Evolutionary conservation across 2,797 vertebrate genomes (phyloP), one percentile per base, ranked within the genome.

Genomic region (Halcyon badia): DNA sequence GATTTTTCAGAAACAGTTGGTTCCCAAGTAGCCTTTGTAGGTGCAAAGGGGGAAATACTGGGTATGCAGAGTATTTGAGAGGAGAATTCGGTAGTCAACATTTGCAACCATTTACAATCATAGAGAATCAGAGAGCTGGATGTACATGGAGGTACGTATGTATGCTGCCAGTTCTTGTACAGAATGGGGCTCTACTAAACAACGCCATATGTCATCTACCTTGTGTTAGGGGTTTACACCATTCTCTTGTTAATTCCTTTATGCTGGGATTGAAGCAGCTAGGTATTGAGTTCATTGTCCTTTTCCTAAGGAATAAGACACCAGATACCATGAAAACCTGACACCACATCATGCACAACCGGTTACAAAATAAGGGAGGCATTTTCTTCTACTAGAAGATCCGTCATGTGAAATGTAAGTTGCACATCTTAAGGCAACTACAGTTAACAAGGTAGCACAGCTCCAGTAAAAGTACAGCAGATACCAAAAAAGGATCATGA

Each of bases 1-100:
- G 72, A 71, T 83, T 95, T 95, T 94, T 83, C 52, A 77, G 68
- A 82, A 87, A n/a, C 9, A 51, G 30, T 65, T 83, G 5, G 7
- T 15, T 66, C 13, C 6, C 25, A 54, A 48, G 39, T 6, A 76
- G 9, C n/a, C 87, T 86, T 78, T 7, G 51, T 17, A 33, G 24
- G 14, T 31, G 2, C 3, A 58, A 78, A 39, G 19, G 10, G 20
- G 10, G 20, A 75, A 73, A 14, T 57, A 42, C 5, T 65, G 41
- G n/a, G 16, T 16, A 62, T 46, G 5, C 6, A 64, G 41, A 15
- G 5, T 5, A 19, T 16, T 61, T 28, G 24, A 88, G 58, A 81
- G 24, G 15, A 76, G 35, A 76, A 56, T 77, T 80, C 64, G 10
- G 6, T 73, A 72, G 31, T 58, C 12, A 66, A 37, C 6, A 21